A percentile compares a stretch with the other conserved stretches of the same genome.
Conservation (phyloP, 2,888 invertebrate genomes). For the Digitonthophagus gazella region DNA sequence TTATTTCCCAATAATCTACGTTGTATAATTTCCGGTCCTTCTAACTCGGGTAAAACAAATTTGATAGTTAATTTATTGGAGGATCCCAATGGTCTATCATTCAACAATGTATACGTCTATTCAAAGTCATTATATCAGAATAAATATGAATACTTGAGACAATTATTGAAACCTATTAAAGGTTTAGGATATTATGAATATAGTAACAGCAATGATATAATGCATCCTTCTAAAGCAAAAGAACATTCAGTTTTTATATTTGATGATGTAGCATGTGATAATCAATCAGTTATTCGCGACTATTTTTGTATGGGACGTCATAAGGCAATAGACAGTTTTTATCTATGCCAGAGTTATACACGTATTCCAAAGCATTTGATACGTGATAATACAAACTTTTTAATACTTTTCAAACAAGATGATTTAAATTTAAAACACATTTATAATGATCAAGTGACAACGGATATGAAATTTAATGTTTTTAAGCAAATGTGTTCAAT, state of each 20-base stretch:
- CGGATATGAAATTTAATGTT: conserved; percentile 34
- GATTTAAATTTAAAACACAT: conserved; percentile 42
- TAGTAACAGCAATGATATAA: conserved; percentile 32
- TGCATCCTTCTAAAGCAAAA: conserved; percentile 34
- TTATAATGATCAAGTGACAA: conserved; percentile 34
- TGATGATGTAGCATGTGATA: conserved; percentile 45
- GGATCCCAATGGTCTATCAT: conserved; percentile 42
- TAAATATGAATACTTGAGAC: conserved; percentile 38
- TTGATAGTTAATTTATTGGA: conserved; percentile 40
- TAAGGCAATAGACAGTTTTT: conserved; percentile 42
- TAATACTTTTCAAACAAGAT: conserved; percentile 46
- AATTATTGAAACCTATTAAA: conserved; percentile 32
- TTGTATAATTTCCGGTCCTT: conserved; percentile 41
- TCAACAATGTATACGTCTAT: conserved; percentile 45
- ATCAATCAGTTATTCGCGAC: conserved; percentile 38
- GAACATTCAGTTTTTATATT: conserved; percentile 44
- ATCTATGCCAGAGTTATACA: conserved; percentile 43
- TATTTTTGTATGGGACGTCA: conserved; percentile 44
- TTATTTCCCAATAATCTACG: conserved; percentile 11
- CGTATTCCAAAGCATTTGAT: conserved; percentile 44
- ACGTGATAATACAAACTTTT: conserved; percentile 44
- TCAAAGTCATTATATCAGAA: conserved; percentile 40
- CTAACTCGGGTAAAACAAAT: conserved; percentile 46
- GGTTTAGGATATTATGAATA: conserved; percentile 36
- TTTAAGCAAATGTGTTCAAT: conserved; percentile 38